Evolutionary conservation across 2,888 invertebrate genomes (phyloP).

Genomic region (Eupithecia exiguata): DNA sequence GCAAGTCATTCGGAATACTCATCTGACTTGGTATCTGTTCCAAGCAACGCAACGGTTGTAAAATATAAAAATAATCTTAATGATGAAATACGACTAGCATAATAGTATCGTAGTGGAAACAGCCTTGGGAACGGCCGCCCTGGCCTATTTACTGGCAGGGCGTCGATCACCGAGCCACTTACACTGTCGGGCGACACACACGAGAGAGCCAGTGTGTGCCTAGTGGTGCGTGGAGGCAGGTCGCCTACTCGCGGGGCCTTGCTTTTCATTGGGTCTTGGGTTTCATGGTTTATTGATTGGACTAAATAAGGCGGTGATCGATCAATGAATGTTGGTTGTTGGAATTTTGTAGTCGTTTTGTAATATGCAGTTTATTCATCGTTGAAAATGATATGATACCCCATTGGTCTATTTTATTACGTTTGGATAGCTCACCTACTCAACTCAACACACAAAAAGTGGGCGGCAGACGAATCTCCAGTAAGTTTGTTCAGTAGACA

Average conservation of each 20-base stretch:
- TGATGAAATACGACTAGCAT: constrained; percentile 25
- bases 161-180: constrained; percentile 24
- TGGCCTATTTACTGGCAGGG: constrained; percentile 23
- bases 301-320: constrained; percentile 20
- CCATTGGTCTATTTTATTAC: neutral
- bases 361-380: neutral
- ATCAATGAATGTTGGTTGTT: neutral
- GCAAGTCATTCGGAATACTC: neutral
- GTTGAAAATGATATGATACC: neutral
- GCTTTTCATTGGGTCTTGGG: constrained; percentile 23
- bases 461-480: neutral
- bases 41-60: constrained; percentile 8
- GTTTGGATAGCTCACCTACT: neutral
- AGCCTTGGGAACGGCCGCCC: constrained; percentile 31
- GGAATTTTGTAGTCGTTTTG: neutral
- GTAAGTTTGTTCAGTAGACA: constrained; percentile 8
- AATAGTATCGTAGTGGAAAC: constrained; percentile 35
- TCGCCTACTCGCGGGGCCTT: constrained; percentile 13
- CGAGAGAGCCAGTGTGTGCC: neutral
- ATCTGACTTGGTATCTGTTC: neutral
- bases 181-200: neutral
- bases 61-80: constrained; percentile 35
- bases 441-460: neutral
- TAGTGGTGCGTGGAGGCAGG: neutral
- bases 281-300: constrained; percentile 29